phyloP scores from a whole-genome alignment of 2,797 vertebrate genomes.

The Semaprochilodus insignis region DNA sequence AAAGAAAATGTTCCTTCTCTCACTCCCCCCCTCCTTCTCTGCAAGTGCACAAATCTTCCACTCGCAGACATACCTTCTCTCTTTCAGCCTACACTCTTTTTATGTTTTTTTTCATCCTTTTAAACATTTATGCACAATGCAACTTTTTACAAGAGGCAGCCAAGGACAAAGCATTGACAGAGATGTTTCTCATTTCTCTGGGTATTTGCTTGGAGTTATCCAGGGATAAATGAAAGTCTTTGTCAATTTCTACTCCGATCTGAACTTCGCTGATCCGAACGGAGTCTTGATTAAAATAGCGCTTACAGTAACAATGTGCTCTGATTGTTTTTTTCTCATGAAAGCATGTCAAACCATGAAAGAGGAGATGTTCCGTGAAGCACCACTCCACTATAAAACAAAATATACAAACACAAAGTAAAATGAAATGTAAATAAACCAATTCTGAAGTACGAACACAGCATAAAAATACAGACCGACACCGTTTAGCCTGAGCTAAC shows the following conservation, averaged over 20 bases:
- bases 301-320: background rate
- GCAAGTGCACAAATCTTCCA: background rate
- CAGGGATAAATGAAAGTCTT: background rate
- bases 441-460: background rate
- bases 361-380: background rate
- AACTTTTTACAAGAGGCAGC: constrained; percentile 2
- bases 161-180: constrained; percentile 35
- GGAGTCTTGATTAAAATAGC: background rate
- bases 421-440: background rate
- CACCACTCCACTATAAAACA: background rate
- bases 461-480: background rate
- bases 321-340: background rate
- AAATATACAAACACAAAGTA: background rate
- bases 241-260: background rate
- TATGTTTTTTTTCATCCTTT: constrained; percentile 8
- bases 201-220: background rate
- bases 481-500: background rate
- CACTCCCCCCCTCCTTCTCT: constrained; percentile 57
- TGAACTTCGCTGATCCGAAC: background rate
- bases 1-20: constrained; percentile 69
- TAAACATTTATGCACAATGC: background rate
- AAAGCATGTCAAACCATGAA: background rate
- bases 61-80: background rate
- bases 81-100: background rate
- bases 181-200: constrained; percentile 14